Conservation (phyloP, 2,888 invertebrate species). For the Sericinus montela region DNA sequence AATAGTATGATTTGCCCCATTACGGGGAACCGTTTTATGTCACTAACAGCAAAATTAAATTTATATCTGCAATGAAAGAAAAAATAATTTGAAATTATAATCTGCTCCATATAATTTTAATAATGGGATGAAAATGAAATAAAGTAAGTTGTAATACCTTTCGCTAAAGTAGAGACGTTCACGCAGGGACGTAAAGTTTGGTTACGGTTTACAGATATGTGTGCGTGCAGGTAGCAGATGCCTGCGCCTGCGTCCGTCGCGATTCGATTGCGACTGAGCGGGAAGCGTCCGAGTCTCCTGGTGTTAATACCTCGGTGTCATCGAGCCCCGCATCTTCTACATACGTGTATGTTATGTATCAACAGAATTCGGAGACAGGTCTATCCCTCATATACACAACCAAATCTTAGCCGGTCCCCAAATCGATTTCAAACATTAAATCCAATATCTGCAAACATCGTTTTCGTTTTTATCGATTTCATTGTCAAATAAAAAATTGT, state of each 20-base stretch:
- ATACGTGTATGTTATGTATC: conserved; percentile 33
- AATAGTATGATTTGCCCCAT: conserved; percentile 56
- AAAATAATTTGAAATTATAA: background rate
- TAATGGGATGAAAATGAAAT: background rate
- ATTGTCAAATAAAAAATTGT: background rate
- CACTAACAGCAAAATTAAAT: background rate
- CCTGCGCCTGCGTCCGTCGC: conserved; percentile 50
- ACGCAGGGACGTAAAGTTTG: background rate
- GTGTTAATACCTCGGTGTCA: conserved; percentile 71
- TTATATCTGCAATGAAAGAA: conserved; percentile 10
- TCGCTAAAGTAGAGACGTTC: too few relatives aligned
- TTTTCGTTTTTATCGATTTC: conserved; percentile 10
- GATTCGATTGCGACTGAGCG: conserved; percentile 61
- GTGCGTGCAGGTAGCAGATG: conserved; percentile 20
- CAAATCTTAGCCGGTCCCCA: conserved; percentile 9
- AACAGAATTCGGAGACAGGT: conserved; percentile 40
- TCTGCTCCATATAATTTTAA: background rate
- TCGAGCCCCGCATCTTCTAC: conserved; percentile 57
- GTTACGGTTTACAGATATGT: background rate
- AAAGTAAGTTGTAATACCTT: too few relatives aligned
- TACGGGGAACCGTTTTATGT: conserved; percentile 41
- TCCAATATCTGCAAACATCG: background rate
- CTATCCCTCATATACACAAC: conserved; percentile 15
- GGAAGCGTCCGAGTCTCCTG: conserved; percentile 53
- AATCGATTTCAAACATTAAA: conserved; percentile 9